Evolutionary conservation across 2,888 invertebrate genomes (phyloP).

Genomic region (Lepidonotus clava): DNA sequence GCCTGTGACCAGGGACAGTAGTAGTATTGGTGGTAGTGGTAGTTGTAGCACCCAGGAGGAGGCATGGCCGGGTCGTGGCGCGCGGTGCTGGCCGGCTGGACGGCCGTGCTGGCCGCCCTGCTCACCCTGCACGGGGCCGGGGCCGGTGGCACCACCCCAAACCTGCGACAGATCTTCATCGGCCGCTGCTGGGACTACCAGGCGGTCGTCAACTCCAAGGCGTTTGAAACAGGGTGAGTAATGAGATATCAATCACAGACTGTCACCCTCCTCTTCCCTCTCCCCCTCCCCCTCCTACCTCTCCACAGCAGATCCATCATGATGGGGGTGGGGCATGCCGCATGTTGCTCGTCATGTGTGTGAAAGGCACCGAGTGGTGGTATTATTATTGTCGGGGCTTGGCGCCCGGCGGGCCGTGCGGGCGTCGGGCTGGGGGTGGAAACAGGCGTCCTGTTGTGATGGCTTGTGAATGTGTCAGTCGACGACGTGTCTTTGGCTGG

Average conservation of each 20-base stretch:
- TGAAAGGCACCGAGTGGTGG: neutral
- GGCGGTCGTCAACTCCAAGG: conserved; percentile 13
- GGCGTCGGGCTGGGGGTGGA: neutral
- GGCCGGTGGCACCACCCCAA: neutral
- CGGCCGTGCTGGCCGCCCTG: conserved; percentile 35
- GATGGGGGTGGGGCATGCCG: neutral
- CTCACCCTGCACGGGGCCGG: neutral
- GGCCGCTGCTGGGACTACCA: conserved; percentile 48
- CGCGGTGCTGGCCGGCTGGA: conserved; percentile 2
- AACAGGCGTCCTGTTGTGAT: neutral
- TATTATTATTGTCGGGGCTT: neutral
- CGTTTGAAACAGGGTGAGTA: conserved; percentile 20
- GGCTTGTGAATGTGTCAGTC: too few species aligned
- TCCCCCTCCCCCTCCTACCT: too few species aligned
- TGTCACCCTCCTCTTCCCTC: too few species aligned
- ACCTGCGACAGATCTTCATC: conserved; percentile 12
- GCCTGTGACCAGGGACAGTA: too few species aligned
- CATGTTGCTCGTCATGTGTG: neutral
- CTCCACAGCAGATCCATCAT: neutral
- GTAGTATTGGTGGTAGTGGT: neutral
- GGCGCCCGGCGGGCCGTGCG: neutral
- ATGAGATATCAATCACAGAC: too few species aligned
- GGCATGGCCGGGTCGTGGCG: conserved; percentile 35
- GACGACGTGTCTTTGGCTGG: too few species aligned
- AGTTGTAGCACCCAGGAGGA: neutral